phyloP scores from a whole-genome alignment of 2,888 invertebrate genomes.

The Ichneumon xanthorius region DNA sequence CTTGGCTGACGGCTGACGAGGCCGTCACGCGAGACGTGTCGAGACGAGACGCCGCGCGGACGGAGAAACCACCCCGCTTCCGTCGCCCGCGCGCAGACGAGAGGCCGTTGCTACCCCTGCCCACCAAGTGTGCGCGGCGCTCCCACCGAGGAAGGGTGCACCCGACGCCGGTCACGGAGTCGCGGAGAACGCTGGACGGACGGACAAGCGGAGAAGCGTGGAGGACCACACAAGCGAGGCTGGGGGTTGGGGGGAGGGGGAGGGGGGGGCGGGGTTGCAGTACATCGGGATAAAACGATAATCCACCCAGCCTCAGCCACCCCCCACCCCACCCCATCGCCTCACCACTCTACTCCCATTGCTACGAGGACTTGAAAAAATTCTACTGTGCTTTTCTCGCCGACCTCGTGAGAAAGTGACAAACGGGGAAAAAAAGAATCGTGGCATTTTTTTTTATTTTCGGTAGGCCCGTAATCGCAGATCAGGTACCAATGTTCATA shows the following conservation, averaged over 20 bases:
- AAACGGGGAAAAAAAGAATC: neutral
- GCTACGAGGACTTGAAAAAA: conserved; percentile 83
- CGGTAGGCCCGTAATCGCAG: neutral
- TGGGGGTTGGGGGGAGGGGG: conserved; percentile 1
- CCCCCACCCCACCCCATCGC: conserved; percentile 6
- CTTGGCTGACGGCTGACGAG: conserved; percentile 85
- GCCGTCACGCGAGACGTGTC: conserved; percentile 85
- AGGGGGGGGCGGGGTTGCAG: conserved; percentile 34
- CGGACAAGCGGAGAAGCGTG: conserved; percentile 64
- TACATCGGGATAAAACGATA: conserved; percentile 41
- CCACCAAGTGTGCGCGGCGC: conserved; percentile 52
- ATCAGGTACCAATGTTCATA: neutral
- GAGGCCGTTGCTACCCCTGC: conserved; percentile 30
- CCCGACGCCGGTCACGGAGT: conserved; percentile 68
- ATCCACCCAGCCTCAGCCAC: neutral
- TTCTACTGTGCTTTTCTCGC: conserved; percentile 73
- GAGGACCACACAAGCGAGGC: conserved; percentile 37
- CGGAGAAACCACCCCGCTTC: conserved; percentile 76
- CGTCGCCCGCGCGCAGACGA: conserved; percentile 52
- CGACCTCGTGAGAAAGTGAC: neutral
- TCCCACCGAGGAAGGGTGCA: conserved; percentile 55
- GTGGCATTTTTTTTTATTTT: neutral
- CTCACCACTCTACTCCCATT: neutral
- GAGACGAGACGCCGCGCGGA: conserved; percentile 80
- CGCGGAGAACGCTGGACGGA: conserved; percentile 70